Percentiles rank a stretch among this genome's conserved stretches.
Evolutionary conservation across 1,140 invertebrate genomes (phyloP).

Genomic region (Lepidostoma basale): DNA sequence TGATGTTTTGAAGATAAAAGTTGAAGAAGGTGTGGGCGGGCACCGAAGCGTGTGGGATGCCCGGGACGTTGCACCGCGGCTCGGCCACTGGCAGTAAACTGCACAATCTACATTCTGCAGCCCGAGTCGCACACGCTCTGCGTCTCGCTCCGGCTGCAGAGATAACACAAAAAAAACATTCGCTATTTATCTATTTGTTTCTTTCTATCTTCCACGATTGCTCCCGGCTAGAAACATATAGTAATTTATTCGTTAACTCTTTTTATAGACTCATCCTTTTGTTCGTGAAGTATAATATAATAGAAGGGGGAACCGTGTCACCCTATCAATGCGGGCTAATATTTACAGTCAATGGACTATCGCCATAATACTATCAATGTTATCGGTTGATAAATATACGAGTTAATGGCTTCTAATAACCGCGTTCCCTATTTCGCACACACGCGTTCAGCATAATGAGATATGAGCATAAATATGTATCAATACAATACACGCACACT

Average conservation of each 20-base stretch:
- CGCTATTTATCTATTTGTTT: background rate
- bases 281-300: no score
- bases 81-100: conserved; percentile 4
- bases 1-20: background rate
- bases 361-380: no score
- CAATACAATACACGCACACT: no score
- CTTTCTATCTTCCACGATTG: background rate
- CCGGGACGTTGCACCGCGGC: conserved; percentile 33
- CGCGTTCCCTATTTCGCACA: no score
- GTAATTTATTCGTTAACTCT: background rate
- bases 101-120: background rate
- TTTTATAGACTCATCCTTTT: background rate
- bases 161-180: background rate
- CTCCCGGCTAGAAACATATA: background rate
- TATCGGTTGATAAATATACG: no score
- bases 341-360: no score
- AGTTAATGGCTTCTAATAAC: no score
- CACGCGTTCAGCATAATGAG: no score
- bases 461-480: no score
- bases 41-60: conserved; percentile 28
- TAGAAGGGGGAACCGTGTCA: no score
- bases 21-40: background rate
- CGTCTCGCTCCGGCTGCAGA: background rate
- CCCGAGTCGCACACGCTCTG: no score
- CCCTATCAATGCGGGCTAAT: no score